Base-by-base conservation (phyloP, 2,888 invertebrate species). In the Vesta saturnalis region DNA sequence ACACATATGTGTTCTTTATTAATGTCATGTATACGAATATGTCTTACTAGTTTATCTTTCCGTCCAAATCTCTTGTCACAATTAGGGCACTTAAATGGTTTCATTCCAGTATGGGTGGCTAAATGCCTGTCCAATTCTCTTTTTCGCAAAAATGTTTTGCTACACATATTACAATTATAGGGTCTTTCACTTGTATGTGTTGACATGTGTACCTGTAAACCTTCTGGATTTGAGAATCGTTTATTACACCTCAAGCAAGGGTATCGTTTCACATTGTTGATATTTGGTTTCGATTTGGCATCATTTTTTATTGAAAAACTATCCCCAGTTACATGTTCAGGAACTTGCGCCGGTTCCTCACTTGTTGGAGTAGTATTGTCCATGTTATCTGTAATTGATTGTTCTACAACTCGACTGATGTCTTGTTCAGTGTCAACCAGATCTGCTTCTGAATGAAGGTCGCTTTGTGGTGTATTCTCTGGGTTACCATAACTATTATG, bases 41-140 rank as follows among this genome's bases (percentile, higher is more conserved):
- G 92, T 61, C 91, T 85, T 59, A 89, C 86, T 61, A 90, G 84
- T 81, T 92, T 92, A 76, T 92, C 92, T 76, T 90, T 91, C 55
- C 90, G 86, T 43, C 88, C 89, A 79, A 91, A 91, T 72, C 88
- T 87, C 75, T 90, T 90, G 72, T 89, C 89, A 82, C 92, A 92
- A 64, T 88, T 86, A 58, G 85, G 86, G 78, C 92, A 92, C 59
- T 89, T 88, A 77, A 90, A 91, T 1, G 91, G 88, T 74, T 90
- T 90, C 82, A 89, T 85, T 0, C 89, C 91, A 46, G 90, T 87
- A 80, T 92, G 92, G 0, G 91, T 86, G 0, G 88, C 86, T 14
- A 88, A 85, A 82, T 92, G 92, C 0, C 91, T 85, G 73, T 92
- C 91, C 8, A 92, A 81, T 81, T 92, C 92, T 47, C 91, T 85